phyloP scores from a whole-genome alignment of 1,140 invertebrate genomes.

The Macrocentrus cingulum region DNA sequence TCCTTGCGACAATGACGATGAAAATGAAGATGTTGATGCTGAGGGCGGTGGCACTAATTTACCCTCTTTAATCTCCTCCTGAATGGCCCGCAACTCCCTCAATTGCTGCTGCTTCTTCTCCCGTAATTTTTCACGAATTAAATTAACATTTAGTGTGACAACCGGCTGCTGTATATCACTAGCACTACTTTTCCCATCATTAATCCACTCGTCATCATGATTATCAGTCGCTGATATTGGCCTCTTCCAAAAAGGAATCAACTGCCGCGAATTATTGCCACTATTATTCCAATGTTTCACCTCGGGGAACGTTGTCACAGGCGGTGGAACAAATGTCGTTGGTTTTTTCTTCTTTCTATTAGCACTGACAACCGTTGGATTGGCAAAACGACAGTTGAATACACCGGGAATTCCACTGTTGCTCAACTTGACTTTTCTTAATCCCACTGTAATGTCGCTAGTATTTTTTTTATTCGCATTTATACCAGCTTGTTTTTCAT shows the following conservation, averaged over 20 bases:
- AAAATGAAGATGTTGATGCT: constrained; percentile 47
- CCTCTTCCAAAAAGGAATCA: constrained; percentile 78
- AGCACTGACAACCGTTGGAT: constrained; percentile 64
- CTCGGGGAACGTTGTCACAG: constrained; percentile 49
- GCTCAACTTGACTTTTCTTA: constrained; percentile 48
- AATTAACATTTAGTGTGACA: constrained; percentile 71
- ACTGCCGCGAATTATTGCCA: constrained; percentile 41
- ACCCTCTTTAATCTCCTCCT: constrained; percentile 84
- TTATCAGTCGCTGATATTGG: constrained; percentile 62
- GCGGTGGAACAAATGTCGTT: constrained; percentile 81
- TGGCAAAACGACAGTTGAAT: constrained; percentile 84
- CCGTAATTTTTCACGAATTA: constrained; percentile 81
- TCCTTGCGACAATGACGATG: constrained; percentile 42
- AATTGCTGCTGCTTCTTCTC: constrained; percentile 88
- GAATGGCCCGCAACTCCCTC: constrained; percentile 78
- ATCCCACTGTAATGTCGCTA: constrained; percentile 31
- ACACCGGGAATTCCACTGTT: constrained; percentile 76
- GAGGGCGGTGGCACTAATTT: constrained; percentile 66
- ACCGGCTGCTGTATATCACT: constrained; percentile 66
- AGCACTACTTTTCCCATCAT: constrained; percentile 54
- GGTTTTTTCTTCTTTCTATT: constrained; percentile 89
- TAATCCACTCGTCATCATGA: constrained; percentile 56
- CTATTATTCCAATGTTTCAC: background rate
- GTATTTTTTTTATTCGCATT: constrained; percentile 46
- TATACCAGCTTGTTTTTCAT: constrained; percentile 48